Conservation (phyloP, 1,140 invertebrate species). For the Phymastichus coffea region DNA sequence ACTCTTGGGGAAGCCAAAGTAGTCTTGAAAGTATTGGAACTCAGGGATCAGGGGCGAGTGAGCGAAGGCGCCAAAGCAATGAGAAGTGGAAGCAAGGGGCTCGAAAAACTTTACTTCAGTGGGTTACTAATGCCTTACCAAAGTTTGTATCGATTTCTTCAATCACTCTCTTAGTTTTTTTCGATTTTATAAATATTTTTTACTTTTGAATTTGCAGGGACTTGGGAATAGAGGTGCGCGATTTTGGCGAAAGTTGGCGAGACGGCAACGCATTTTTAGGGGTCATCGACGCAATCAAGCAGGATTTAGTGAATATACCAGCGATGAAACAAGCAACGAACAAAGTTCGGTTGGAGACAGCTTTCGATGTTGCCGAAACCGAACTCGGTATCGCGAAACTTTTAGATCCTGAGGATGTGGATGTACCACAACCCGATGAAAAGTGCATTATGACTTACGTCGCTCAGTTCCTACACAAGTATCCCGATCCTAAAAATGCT, state of each 20-base stretch:
- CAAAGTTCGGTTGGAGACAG: constrained; percentile 82
- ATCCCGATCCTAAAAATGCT: constrained; percentile 76
- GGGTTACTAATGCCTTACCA: constrained; percentile 91
- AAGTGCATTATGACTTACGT: constrained; percentile 99
- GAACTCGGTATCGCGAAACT: constrained; percentile 91
- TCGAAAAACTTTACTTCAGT: constrained; percentile 87
- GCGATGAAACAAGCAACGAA: constrained; percentile 77
- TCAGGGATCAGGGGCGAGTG: constrained; percentile 63
- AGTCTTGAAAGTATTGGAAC: constrained; percentile 75
- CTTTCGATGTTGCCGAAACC: constrained; percentile 89
- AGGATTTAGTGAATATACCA: constrained; percentile 86
- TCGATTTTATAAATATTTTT: constrained; percentile 7
- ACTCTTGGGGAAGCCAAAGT: constrained; percentile 76
- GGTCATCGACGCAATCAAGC: constrained; percentile 93
- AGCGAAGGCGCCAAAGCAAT: constrained; percentile 49
- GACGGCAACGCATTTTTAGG: constrained; percentile 96
- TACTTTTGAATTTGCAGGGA: constrained; percentile 61
- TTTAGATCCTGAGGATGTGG: constrained; percentile 95
- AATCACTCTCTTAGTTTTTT: constrained; percentile 5
- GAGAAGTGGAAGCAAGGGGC: constrained; percentile 86
- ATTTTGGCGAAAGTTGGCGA: constrained; percentile 96
- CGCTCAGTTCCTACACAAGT: constrained; percentile 96
- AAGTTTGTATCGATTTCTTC: constrained; percentile 74
- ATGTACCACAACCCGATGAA: constrained; percentile 95
- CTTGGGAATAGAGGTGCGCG: constrained; percentile 83